Evolutionary conservation across 2,888 invertebrate genomes (phyloP).

Genomic region (Lycaena phlaeas): DNA sequence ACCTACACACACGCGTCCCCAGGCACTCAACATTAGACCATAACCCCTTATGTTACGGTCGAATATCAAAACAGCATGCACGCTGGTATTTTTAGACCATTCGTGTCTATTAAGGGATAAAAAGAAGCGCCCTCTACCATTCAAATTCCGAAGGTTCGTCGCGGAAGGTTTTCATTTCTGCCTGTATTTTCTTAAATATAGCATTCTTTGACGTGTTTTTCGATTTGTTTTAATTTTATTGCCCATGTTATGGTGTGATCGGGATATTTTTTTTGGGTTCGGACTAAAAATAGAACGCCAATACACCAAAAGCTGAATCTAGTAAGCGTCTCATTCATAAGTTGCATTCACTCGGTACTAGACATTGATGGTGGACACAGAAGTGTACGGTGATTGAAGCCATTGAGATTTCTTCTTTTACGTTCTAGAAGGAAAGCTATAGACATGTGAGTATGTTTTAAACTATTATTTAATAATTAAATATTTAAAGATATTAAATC

Average conservation of each 20-base stretch:
- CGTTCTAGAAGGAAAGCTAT: conserved; percentile 4
- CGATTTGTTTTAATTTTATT: conserved; percentile 17
- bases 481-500: too few relatives aligned
- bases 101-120: conserved; percentile 47
- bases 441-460: too few relatives aligned
- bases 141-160: conserved; percentile 55
- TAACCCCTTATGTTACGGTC: conserved; percentile 18
- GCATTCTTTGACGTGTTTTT: conserved; percentile 38
- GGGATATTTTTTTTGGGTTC: conserved; percentile 8
- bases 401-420: too few relatives aligned
- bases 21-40: conserved; percentile 21
- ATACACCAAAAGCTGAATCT: conserved; percentile 43
- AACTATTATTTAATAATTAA: too few relatives aligned
- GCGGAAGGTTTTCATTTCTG: conserved; percentile 56
- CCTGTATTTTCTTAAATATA: conserved; percentile 49
- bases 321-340: conserved; percentile 60
- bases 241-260: background rate
- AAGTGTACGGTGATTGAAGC: conserved; percentile 36
- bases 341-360: conserved; percentile 56
- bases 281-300: conserved; percentile 49
- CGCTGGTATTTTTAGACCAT: conserved; percentile 64
- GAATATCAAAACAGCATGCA: conserved; percentile 13
- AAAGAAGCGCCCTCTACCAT: conserved; percentile 65
- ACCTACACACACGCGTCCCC: conserved; percentile 33
- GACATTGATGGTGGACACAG: conserved; percentile 51